Percentiles rank a stretch among this genome's conserved stretches.
Conservation (phyloP, 1,140 invertebrate species). For the Drosophila pruinosa region DNA sequence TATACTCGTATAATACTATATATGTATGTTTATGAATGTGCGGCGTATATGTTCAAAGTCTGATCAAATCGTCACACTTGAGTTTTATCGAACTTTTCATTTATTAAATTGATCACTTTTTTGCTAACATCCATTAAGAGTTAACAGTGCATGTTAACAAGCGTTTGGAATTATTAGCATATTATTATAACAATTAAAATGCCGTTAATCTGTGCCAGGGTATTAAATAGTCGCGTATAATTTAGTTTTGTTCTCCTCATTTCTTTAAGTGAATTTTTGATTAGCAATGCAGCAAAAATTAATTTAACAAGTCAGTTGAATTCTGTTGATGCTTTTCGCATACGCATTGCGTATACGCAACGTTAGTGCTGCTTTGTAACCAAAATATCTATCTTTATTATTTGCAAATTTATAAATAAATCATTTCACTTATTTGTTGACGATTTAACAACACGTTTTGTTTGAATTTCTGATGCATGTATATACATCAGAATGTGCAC, state of each 20-base stretch:
- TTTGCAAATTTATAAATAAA: constrained; percentile 37
- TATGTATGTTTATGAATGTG: neutral
- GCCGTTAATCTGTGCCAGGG: neutral
- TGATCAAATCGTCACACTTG: no score
- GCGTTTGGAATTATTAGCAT: neutral
- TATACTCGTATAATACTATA: no score
- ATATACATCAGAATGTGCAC: neutral
- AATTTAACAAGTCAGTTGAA: constrained; percentile 81
- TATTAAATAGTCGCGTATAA: neutral
- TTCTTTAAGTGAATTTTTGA: constrained; percentile 31
- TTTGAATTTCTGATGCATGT: constrained; percentile 1
- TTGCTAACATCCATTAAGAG: neutral
- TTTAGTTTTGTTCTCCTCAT: neutral
- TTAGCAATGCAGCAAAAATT: constrained; percentile 74
- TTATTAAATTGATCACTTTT: neutral
- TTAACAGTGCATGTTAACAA: neutral
- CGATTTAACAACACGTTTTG: constrained; percentile 27
- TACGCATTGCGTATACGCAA: constrained; percentile 64
- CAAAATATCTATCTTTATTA: constrained; percentile 14
- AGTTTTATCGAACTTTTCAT: no score
- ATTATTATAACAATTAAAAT: neutral
- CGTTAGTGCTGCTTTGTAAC: constrained; percentile 19
- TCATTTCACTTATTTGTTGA: constrained; percentile 20
- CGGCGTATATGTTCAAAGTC: no score
- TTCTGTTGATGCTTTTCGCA: constrained; percentile 67